These are phyloP conservation scores for Bradysia coprophila DNA, from an alignment of 1,140 invertebrate species.

Conservation along the genomic window DNA sequence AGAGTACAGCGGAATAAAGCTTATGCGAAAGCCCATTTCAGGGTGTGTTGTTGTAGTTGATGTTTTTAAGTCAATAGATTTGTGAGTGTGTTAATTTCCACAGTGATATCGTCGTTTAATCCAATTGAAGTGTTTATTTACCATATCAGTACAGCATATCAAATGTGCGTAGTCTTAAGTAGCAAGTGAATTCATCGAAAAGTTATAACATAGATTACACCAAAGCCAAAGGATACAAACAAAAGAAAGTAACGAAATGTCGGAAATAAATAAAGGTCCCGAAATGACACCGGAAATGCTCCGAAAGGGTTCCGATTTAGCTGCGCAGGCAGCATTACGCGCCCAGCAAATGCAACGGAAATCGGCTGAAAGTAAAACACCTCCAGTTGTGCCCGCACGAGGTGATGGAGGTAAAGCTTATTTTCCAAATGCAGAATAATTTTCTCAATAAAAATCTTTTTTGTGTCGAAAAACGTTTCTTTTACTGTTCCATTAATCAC, in stretches of 20 bases:
- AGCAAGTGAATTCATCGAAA: background rate
- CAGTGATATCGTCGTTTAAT: too few relatives aligned
- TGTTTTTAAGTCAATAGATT: too few relatives aligned
- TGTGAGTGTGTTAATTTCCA: too few relatives aligned
- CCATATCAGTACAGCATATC: background rate
- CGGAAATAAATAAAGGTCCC: background rate
- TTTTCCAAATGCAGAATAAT: too few relatives aligned
- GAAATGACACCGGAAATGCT: slow-evolving; percentile 20
- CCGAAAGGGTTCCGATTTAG: slow-evolving; percentile 17
- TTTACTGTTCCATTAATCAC: too few relatives aligned
- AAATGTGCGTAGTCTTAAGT: background rate
- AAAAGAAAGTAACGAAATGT: background rate
- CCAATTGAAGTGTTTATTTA: background rate
- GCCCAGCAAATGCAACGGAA: slow-evolving; percentile 17
- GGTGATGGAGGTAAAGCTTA: slow-evolving; percentile 8
- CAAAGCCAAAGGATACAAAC: background rate
- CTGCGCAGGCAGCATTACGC: slow-evolving; percentile 19
- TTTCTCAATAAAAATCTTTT: too few relatives aligned
- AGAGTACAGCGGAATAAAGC: too few relatives aligned
- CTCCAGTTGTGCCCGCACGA: slow-evolving; percentile 19
- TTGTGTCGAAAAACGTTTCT: too few relatives aligned
- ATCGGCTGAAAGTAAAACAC: background rate
- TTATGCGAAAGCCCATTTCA: too few relatives aligned
- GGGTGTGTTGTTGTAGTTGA: too few relatives aligned
- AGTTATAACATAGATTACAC: background rate